Conservation (phyloP, 2,888 invertebrate species). For the Arctia plantaginis region DNA sequence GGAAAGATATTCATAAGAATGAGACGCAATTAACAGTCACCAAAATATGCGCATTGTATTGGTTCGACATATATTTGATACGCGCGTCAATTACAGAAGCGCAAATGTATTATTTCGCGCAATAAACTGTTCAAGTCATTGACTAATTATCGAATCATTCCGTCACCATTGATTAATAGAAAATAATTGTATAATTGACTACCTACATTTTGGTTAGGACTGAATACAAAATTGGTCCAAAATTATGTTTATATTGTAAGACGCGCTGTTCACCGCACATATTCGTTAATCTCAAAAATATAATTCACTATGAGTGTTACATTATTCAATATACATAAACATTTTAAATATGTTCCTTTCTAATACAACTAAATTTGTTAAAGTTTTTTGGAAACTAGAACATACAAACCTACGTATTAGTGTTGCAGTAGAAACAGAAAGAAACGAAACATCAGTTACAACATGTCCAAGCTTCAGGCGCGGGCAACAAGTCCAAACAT, state of each 20-base stretch:
- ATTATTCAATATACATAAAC: too few relatives aligned
- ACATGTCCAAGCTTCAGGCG: neutral
- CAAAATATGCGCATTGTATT: too few relatives aligned
- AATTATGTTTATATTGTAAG: neutral
- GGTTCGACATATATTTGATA: neutral
- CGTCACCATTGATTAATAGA: too few relatives aligned
- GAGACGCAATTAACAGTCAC: too few relatives aligned
- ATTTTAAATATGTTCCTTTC: neutral
- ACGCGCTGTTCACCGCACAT: neutral
- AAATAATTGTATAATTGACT: neutral
- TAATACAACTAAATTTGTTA: neutral
- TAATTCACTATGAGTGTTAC: neutral
- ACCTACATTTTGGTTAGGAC: neutral
- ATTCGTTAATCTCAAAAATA: neutral
- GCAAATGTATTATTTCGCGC: too few relatives aligned
- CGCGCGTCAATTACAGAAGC: neutral
- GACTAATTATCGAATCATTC: neutral
- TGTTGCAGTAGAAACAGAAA: neutral
- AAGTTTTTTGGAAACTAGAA: neutral
- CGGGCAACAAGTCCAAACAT: neutral
- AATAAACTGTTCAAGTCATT: too few relatives aligned
- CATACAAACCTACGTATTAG: neutral
- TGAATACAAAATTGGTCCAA: conserved; percentile 15
- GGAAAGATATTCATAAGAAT: too few relatives aligned
- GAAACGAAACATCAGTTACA: neutral